Evolutionary conservation across 1,140 invertebrate species (phyloP).

Genomic region (Ceratitis capitata): DNA sequence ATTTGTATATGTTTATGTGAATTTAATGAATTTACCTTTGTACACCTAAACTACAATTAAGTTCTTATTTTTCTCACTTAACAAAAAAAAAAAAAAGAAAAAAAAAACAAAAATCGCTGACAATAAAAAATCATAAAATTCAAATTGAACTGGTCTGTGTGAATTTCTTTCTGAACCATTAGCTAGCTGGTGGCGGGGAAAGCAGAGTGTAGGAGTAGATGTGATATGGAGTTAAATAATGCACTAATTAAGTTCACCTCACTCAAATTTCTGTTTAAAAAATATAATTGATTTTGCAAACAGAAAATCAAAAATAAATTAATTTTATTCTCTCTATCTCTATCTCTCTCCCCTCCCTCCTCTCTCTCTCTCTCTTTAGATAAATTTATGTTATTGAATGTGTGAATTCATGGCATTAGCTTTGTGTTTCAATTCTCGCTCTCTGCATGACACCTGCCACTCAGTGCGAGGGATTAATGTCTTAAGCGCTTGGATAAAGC

Average conservation of each 20-base stretch:
- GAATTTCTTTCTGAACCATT: background rate
- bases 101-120: slow-evolving; percentile 32
- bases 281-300: background rate
- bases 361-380: background rate
- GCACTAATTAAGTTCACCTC: too few relatives aligned
- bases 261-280: background rate
- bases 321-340: background rate
- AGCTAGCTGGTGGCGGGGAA: background rate
- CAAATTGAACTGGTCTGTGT: background rate
- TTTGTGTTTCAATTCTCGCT: background rate
- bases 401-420: background rate
- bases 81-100: too few relatives aligned
- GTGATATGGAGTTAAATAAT: too few relatives aligned
- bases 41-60: background rate
- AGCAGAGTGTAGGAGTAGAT: too few relatives aligned
- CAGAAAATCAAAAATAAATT: background rate
- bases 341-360: background rate
- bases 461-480: background rate
- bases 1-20: background rate
- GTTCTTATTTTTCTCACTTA: slow-evolving; percentile 12
- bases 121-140: slow-evolving; percentile 34
- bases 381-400: background rate
- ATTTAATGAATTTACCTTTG: too few relatives aligned
- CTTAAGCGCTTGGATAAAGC: background rate
- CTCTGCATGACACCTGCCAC: background rate